These are phyloP conservation scores for Verasper variegatus DNA, from an alignment of 2,113 vertebrate species.

Conservation along the genomic window DNA sequence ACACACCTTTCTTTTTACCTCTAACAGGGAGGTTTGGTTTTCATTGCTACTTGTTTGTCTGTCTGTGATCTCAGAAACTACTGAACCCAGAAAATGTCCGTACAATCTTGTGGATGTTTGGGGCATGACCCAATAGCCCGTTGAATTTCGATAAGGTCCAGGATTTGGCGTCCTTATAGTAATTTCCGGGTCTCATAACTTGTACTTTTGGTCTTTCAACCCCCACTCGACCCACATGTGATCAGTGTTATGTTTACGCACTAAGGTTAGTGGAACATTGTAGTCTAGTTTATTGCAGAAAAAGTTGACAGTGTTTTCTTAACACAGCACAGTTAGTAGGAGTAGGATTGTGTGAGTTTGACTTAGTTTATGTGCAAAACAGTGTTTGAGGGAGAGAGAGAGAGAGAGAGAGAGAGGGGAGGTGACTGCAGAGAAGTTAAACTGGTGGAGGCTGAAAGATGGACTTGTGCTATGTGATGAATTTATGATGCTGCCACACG, in stretches of 20 bases:
- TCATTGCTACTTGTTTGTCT: too few relatives aligned
- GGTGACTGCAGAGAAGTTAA: background rate
- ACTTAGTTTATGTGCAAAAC: background rate
- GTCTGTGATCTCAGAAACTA: too few relatives aligned
- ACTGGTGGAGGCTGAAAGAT: slow-evolving; percentile 6
- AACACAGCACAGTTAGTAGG: background rate
- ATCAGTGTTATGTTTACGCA: background rate
- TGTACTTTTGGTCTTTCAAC: background rate
- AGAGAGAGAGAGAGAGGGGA: background rate
- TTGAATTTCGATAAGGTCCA: too few relatives aligned
- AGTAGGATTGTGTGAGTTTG: background rate
- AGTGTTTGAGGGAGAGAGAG: background rate
- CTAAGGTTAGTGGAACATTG: background rate
- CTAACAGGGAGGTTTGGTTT: too few relatives aligned
- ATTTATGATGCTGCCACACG: slow-evolving; percentile 17
- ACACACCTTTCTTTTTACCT: too few relatives aligned
- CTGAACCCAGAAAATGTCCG: too few relatives aligned
- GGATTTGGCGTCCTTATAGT: background rate
- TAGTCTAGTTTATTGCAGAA: too few relatives aligned
- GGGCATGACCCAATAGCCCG: too few relatives aligned
- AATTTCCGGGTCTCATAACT: background rate
- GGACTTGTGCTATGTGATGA: slow-evolving; percentile 1
- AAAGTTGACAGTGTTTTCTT: too few relatives aligned
- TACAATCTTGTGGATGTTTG: too few relatives aligned
- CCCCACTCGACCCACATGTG: background rate